Base-by-base conservation (phyloP, 2,797 vertebrate species). In the Triplophysa yarkandensis region DNA sequence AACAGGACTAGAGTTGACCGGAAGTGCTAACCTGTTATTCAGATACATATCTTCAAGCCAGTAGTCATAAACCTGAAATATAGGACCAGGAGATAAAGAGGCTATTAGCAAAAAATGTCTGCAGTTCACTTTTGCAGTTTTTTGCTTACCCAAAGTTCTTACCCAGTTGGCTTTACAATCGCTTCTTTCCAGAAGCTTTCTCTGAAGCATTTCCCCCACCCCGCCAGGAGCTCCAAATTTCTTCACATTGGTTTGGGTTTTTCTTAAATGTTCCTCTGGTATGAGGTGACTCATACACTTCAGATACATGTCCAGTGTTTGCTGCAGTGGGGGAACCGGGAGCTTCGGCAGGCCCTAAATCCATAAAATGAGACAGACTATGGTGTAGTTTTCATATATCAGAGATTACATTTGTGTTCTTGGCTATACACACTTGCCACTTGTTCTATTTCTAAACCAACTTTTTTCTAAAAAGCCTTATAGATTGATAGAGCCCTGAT, bases 21-120 rank as follows among this genome's bases (percentile, higher is more conserved):
- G 95, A 65, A 99, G 91, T 74, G 97, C 88, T 80, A 95, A 81
- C 62, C 94, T 93, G 88, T 97, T 99, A 83, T 90, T 94, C 82
- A 99, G 91, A 87, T 99, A 99, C 97, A 99, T 98, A 87, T 99
- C 96, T 44, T 96, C 94, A 67, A 98, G 87, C 98, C 98, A 99
- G 85, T 96, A 99, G 58, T 95, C 89, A 65, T 95, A 94, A 72
- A 98, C 94, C 97, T 99, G 30, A 6, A 9, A 80, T 36, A 36
- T 36, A 36, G 74, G 66, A 27, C 10, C 11, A 77, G 5, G 44
- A 68, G 16, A 44, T 6, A n/a, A 8, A 44, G 16, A 68, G n/a
- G 23, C 1, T 71, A 41, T 48, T 10, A 32, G 10, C 63, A 39
- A 39, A 60, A 9, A 41, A 28, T 54, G 27, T 39, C 13, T 25